Base-by-base conservation (phyloP, 1,140 invertebrate genomes). In the Polypedilum pembai region DNA sequence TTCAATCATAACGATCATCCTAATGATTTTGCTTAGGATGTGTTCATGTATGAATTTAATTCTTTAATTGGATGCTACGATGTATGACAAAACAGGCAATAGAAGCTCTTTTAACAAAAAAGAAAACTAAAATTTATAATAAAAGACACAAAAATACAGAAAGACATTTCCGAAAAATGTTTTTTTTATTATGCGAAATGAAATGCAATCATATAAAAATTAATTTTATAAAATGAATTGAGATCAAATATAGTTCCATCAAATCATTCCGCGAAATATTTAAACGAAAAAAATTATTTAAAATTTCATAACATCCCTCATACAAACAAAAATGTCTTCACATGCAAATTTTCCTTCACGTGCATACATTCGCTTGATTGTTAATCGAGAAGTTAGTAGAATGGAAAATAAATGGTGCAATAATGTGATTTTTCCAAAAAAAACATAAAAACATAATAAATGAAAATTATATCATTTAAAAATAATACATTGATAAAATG, bases 351-450 rank as follows among this genome's bases (percentile, higher is more conserved):
- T 56, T 56, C 8, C 12, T n/a, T 12, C 45, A 56, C n/a, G 12
- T n/a, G n/a, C n/a, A 56, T n/a, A 56, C 4, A n/a, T 56, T 56
- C n/a, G 15, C n/a, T 56, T 56, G n/a, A 33, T 33, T 33, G 24
- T 33, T 33, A 33, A n/a, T 33, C 24, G 5, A 33, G 24, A 33
- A 33, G 24, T 33, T 56, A 56, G n/a, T 15, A 56, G 12, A 69
- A 18, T n/a, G 17, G n/a, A 69, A 69, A 69, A 18, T 69, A 20
- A 69, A 69, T 69, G 65, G 65, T 69, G 65, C 65, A 69, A 69
- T 69, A 69, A 20, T 69, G 65, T 69, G 65, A 69, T 69, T 69
- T 69, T 69, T 21, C 65, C 17, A 20, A 69, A 69, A 69, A 66
- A 20, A 17, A 66, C 5, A 3, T 45, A 15, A 45, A 45, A 56